These are phyloP conservation scores for Aphaenogaster floridana DNA, from an alignment of 1,140 invertebrate species.

Conservation along the genomic window DNA sequence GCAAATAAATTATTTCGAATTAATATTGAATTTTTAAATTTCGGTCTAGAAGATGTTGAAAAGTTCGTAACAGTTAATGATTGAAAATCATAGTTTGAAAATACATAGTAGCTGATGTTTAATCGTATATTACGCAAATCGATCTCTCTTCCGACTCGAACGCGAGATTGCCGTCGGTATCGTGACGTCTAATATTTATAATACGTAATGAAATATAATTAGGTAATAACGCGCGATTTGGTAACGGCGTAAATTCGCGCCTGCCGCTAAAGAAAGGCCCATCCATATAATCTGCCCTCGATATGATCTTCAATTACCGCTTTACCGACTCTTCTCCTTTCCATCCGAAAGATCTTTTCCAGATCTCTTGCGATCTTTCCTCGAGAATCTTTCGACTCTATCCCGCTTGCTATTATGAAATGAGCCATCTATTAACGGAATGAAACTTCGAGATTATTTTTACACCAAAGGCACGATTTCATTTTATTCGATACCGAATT, in stretches of 20 bases:
- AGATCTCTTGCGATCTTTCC: slow-evolving; percentile 17
- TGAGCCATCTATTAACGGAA: slow-evolving; percentile 11
- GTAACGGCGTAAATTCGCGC: slow-evolving; percentile 34
- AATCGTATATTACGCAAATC: slow-evolving; percentile 19
- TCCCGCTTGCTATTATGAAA: slow-evolving; percentile 39
- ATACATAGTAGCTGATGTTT: background rate
- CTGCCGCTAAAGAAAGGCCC: slow-evolving; percentile 32
- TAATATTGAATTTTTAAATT: background rate
- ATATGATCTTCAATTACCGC: slow-evolving; percentile 46
- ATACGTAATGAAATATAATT: slow-evolving; percentile 45
- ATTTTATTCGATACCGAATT: background rate
- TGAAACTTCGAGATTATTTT: slow-evolving; percentile 1
- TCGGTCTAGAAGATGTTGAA: background rate
- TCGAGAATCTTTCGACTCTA: slow-evolving; percentile 5
- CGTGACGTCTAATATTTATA: slow-evolving; percentile 41
- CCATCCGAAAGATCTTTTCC: background rate
- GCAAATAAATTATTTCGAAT: background rate
- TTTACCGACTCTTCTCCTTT: slow-evolving; percentile 21
- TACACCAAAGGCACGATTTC: background rate
- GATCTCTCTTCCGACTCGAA: slow-evolving; percentile 16
- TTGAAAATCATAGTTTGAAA: background rate
- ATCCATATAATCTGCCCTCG: slow-evolving; percentile 55
- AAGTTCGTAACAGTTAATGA: background rate
- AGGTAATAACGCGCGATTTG: slow-evolving; percentile 28
- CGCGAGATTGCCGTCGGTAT: background rate